Base-by-base conservation (phyloP, 1,140 invertebrate genomes). In the Trichonephila inaurata region DNA sequence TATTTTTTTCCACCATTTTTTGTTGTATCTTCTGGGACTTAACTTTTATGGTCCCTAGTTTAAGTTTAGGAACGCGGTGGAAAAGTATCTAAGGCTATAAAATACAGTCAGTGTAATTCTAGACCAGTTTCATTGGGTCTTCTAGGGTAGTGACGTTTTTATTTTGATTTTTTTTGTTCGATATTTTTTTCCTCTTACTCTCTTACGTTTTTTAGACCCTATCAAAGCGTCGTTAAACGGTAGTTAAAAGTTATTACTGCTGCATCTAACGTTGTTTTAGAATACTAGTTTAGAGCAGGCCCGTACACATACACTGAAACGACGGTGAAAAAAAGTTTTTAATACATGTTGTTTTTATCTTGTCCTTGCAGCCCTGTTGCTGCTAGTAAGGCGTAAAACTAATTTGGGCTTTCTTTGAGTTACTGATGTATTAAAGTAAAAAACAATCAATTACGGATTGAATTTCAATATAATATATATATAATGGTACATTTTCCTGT, bases 171-270 rank as follows among this genome's bases (percentile, higher is more conserved):
- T 62, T 51, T 51, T 51, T 51, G 51, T 51, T 10, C 51, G 51
- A 51, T 51, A 51, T 51, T 51, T 51, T 51, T 51, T 64, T 64
- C 4, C 8, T 4, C 72, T n/a, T n/a, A 2, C 2, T 77, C 44
- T 85, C 44, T 51, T 85, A 51, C 24, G 82, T 85, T 58, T 85
- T 51, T 51, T 85, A 24, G 19, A 85, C 82, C 44, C 82, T 85
- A 85, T 85, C 82, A 85, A 85, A 85, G 82, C 40, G 82, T 60
- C 40, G 44, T 85, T 85, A 85, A 85, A 85, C 82, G 82, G 44
- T 85, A 85, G 82, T 85, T 85, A 85, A 85, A 85, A 58, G 44
- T 85, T 85, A 85, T 85, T 85, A 85, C 82, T 6, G 40, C 19
- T 6, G 19, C 44, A 12, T 24, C 44, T 60, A n/a, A 85, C 82